Percentiles rank a stretch among this genome's conserved stretches.
Conservation (phyloP, 2,888 invertebrate species). For the Empis stercorea region DNA sequence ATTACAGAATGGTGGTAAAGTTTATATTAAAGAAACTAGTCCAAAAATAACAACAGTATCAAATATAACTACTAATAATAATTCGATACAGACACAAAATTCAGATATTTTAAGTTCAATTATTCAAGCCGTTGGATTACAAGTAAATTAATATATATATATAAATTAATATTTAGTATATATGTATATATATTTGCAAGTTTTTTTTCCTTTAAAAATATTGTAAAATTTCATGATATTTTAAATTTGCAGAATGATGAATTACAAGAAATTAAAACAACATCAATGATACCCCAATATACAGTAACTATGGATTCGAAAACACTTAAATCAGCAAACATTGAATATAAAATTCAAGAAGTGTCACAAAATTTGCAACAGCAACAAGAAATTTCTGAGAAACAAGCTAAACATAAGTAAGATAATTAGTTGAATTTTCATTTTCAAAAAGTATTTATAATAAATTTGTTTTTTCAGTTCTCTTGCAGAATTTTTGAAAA, state of each 20-base stretch:
- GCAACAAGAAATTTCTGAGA: conserved; percentile 21
- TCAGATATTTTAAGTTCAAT: conserved; percentile 31
- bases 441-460: too few relatives aligned
- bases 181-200: too few relatives aligned
- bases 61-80: conserved; percentile 4
- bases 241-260: conserved; percentile 12
- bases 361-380: conserved; percentile 8
- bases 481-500: conserved; percentile 31
- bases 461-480: conserved; percentile 20
- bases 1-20: conserved; percentile 48
- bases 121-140: conserved; percentile 34
- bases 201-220: too few relatives aligned
- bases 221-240: too few relatives aligned
- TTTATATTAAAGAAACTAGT: conserved; percentile 40
- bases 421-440: too few relatives aligned
- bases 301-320: conserved; percentile 32
- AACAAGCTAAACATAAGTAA: conserved; percentile 31
- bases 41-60: conserved; percentile 16
- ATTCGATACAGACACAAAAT: conserved; percentile 9
- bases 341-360: conserved; percentile 25
- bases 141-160: conserved; percentile 18
- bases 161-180: too few relatives aligned
- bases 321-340: conserved; percentile 21
- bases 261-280: conserved; percentile 14
- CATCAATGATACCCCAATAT: conserved; percentile 28